phyloP scores from a whole-genome alignment of 2,797 vertebrate genomes.

The Pitangus sulphuratus region DNA sequence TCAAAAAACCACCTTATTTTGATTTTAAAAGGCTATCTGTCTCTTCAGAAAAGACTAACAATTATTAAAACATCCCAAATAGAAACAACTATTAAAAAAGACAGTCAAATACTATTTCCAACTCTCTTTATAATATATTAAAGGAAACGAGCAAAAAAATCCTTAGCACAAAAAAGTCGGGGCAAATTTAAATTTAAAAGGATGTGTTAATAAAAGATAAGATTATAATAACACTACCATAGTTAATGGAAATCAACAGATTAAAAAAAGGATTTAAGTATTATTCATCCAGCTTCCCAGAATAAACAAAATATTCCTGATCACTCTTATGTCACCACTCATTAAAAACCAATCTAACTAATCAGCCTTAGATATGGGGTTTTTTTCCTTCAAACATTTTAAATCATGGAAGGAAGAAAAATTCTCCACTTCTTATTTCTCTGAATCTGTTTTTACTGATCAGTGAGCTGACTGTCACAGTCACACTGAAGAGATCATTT shows the following conservation, averaged over 20 bases:
- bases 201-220: background rate
- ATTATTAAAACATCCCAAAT: background rate
- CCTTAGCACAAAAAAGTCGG: background rate
- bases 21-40: background rate
- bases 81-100: background rate
- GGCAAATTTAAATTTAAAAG: background rate
- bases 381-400: background rate
- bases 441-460: background rate
- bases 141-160: background rate
- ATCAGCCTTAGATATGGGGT: background rate
- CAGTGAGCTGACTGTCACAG: background rate
- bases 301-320: background rate
- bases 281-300: background rate
- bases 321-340: background rate
- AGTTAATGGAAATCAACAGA: background rate
- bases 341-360: background rate
- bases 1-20: background rate
- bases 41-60: constrained; percentile 3
- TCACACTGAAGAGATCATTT: background rate
- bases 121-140: background rate
- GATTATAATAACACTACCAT: background rate
- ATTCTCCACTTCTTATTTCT: background rate
- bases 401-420: background rate
- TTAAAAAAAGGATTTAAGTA: background rate
- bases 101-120: background rate